phyloP scores from a whole-genome alignment of 2,888 invertebrate species.

The Allygus modestus region DNA sequence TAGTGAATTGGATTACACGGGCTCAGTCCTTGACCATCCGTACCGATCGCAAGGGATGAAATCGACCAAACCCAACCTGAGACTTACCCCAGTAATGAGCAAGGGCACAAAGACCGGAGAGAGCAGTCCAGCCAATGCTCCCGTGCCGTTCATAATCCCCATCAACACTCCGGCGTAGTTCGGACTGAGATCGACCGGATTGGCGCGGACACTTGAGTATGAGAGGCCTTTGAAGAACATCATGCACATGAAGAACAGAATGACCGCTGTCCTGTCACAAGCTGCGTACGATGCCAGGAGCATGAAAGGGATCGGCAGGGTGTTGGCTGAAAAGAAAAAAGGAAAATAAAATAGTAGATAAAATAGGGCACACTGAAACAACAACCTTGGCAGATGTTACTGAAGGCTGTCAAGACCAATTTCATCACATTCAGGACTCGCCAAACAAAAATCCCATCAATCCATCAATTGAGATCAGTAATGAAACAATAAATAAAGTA shows the following conservation, averaged over 20 bases:
- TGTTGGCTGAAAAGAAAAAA: constrained; percentile 44
- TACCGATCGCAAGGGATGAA: too few relatives aligned
- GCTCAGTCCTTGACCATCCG: too few relatives aligned
- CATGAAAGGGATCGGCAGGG: constrained; percentile 55
- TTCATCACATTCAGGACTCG: too few relatives aligned
- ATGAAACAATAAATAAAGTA: too few relatives aligned
- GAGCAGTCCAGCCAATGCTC: constrained; percentile 41
- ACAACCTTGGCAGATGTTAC: too few relatives aligned
- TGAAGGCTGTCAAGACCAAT: too few relatives aligned
- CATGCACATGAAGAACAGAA: constrained; percentile 47
- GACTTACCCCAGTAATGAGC: constrained; percentile 52
- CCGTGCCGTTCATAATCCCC: constrained; percentile 50
- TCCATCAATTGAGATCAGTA: too few relatives aligned
- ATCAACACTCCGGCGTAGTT: constrained; percentile 59
- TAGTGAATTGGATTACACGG: too few relatives aligned
- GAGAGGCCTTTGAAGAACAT: constrained; percentile 61
- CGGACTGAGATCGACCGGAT: constrained; percentile 58
- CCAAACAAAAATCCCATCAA: too few relatives aligned
- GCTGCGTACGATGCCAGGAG: constrained; percentile 49
- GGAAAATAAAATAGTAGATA: too few relatives aligned
- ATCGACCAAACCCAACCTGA: not conserved
- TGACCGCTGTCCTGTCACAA: constrained; percentile 25
- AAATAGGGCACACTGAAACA: too few relatives aligned
- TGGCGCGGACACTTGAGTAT: constrained; percentile 27
- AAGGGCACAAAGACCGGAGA: constrained; percentile 25